These are phyloP conservation scores for Xenentodon cancila DNA, from an alignment of 2,797 vertebrate genomes.

Conservation along the genomic window DNA sequence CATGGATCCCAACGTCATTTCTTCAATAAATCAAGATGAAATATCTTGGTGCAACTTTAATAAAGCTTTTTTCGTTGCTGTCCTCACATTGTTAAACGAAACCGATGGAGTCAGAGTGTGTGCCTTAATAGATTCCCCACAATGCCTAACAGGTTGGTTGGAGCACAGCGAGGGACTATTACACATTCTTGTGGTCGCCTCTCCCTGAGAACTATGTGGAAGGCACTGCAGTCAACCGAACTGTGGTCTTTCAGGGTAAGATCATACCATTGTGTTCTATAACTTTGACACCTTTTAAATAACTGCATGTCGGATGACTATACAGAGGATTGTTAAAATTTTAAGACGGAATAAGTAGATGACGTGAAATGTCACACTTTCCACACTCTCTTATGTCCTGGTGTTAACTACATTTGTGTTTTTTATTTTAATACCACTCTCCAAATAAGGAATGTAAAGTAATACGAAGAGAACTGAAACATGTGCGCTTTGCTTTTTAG, in stretches of 20 bases:
- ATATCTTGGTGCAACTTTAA: constrained; percentile 54
- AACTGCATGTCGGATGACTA: constrained; percentile 41
- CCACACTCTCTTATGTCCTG: constrained; percentile 29
- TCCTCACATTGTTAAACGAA: not conserved
- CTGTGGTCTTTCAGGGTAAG: constrained; percentile 96
- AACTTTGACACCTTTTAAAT: constrained; percentile 70
- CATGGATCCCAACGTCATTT: constrained; percentile 30
- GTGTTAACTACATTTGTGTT: constrained; percentile 54
- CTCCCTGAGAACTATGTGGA: constrained; percentile 92
- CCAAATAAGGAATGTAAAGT: constrained; percentile 36
- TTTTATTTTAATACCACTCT: constrained; percentile 28
- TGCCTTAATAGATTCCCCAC: constrained; percentile 53
- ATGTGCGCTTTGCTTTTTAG: constrained; percentile 19
- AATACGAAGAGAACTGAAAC: not conserved
- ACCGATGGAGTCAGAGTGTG: constrained; percentile 63
- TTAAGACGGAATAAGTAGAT: constrained; percentile 46
- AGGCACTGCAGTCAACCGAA: constrained; percentile 92
- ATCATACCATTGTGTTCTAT: constrained; percentile 49
- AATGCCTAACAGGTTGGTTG: constrained; percentile 92
- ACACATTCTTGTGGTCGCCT: constrained; percentile 99
- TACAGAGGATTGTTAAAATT: constrained; percentile 56
- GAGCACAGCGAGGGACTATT: constrained; percentile 99
- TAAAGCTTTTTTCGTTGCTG: not conserved
- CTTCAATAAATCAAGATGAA: constrained; percentile 31
- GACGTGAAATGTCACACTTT: constrained; percentile 49